Evolutionary conservation across 2,797 vertebrate genomes (phyloP).

Genomic region (Decapterus maruadsi): DNA sequence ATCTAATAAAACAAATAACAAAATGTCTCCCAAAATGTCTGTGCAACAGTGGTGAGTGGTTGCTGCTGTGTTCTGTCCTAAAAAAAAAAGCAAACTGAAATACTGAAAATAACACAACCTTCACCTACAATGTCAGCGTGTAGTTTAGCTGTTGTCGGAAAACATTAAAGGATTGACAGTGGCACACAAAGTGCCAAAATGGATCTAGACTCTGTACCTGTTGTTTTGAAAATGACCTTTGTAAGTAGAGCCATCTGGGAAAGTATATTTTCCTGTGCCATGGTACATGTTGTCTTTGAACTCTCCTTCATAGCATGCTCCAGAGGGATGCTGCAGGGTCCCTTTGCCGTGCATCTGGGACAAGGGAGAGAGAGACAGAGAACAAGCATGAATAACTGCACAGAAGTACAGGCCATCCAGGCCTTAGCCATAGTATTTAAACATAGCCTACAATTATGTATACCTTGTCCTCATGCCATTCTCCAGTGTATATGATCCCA

Average conservation of each 20-base stretch:
- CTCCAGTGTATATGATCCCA: constrained; percentile 83
- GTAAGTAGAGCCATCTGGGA: constrained; percentile 87
- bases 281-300: constrained; percentile 91
- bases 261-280: constrained; percentile 87
- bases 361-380: not conserved
- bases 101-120: no score
- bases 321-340: constrained; percentile 88
- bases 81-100: no score
- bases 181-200: not conserved
- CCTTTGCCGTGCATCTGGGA: constrained; percentile 89
- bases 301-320: constrained; percentile 89
- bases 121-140: not conserved
- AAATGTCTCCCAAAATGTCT: no score
- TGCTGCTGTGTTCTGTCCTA: no score
- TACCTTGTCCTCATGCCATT: constrained; percentile 89
- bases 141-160: not conserved
- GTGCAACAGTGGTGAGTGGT: no score
- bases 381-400: not conserved
- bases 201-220: constrained; percentile 75
- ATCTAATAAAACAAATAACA: not conserved
- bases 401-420: not conserved
- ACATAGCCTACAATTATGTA: constrained; percentile 3
- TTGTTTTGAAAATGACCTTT: constrained; percentile 87
- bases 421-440: not conserved
- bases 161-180: not conserved